Evolutionary conservation across 23 tunicate species (phyloP).

Genomic region (Oikopleura vanhoeffeni): DNA sequence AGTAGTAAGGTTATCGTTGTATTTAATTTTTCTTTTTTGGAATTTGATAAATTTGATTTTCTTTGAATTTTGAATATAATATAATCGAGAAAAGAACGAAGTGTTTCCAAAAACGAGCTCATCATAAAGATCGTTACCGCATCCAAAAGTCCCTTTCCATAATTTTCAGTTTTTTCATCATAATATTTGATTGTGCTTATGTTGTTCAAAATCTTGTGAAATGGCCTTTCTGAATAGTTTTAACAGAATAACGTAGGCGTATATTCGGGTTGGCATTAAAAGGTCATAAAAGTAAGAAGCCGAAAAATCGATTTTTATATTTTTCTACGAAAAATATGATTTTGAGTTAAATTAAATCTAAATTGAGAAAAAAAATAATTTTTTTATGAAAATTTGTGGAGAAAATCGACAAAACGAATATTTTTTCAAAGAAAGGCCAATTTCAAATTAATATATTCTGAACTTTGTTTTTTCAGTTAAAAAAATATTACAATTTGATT

Average conservation of each 20-base stretch:
- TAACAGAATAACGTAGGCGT: too few relatives aligned
- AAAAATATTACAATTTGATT: too few relatives aligned
- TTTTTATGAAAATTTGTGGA: too few relatives aligned
- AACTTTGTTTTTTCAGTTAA: too few relatives aligned
- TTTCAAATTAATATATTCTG: too few relatives aligned
- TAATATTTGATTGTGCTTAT: background rate
- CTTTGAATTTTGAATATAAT: background rate
- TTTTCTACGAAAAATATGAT: background rate
- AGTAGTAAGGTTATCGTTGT: background rate
- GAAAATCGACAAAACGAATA: too few relatives aligned
- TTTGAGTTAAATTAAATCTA: too few relatives aligned
- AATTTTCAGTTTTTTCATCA: background rate
- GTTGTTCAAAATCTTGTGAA: background rate
- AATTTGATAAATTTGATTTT: background rate
- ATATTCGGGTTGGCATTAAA: too few relatives aligned
- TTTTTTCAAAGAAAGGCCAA: too few relatives aligned
- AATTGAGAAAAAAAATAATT: background rate
- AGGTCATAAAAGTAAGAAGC: too few relatives aligned
- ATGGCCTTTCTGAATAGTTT: background rate
- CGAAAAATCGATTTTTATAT: background rate
- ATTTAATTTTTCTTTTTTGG: background rate
- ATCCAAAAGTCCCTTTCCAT: background rate
- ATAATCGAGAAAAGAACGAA: background rate
- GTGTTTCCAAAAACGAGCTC: background rate
- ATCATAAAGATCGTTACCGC: background rate